A percentile compares a stretch with the other conserved stretches of the same genome.
phyloP scores from a whole-genome alignment of 2,113 vertebrate genomes.

The Petroica traversi region DNA sequence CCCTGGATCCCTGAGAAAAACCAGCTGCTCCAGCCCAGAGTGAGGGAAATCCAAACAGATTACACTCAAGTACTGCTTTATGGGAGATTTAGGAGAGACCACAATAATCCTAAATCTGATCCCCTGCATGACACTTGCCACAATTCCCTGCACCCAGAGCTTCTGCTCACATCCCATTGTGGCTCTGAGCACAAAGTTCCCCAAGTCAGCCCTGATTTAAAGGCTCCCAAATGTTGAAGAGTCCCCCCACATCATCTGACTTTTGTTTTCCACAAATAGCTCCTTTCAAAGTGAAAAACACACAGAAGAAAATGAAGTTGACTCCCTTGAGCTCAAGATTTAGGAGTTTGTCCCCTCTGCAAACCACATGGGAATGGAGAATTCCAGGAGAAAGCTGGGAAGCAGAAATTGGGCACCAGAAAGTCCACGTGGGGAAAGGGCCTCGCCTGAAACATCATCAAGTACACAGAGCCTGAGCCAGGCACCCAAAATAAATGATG shows the following conservation, averaged over 20 bases:
- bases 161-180: background rate
- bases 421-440: background rate
- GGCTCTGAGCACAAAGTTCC: background rate
- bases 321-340: background rate
- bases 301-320: background rate
- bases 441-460: background rate
- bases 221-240: background rate
- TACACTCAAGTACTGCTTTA: background rate
- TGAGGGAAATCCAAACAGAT: slow-evolving; percentile 8
- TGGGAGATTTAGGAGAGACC: background rate
- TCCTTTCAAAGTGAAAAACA: background rate
- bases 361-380: background rate
- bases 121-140: background rate
- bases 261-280: background rate
- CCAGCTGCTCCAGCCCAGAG: background rate
- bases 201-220: background rate
- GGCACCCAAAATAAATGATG: background rate
- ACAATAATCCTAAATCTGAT: background rate
- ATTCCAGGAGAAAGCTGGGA: background rate
- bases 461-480: background rate
- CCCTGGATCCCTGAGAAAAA: background rate
- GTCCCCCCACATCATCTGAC: background rate
- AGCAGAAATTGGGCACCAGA: background rate
- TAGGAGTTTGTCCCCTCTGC: background rate
- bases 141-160: background rate